phyloP scores from a whole-genome alignment of 1,140 invertebrate genomes.

The Apis cerana region DNA sequence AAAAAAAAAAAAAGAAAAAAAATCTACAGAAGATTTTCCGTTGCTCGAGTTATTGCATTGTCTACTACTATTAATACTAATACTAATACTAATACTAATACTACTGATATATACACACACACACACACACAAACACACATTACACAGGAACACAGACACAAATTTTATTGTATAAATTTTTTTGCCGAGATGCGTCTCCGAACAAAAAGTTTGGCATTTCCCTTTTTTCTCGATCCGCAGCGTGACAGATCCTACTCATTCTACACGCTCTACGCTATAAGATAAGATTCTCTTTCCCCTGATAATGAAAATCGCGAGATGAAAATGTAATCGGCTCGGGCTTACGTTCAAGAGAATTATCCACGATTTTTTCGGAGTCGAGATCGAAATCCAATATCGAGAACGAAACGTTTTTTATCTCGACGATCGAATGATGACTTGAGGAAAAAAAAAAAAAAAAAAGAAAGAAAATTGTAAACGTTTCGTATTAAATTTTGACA shows the following conservation, averaged over 20 bases:
- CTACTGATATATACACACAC: not conserved
- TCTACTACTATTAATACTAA: conserved; percentile 49
- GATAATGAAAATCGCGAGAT: no score
- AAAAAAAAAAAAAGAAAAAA: not conserved
- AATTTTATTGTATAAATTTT: conserved; percentile 76
- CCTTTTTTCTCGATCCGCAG: conserved; percentile 41
- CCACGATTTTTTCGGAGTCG: no score
- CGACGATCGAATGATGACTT: no score
- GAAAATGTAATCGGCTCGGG: no score
- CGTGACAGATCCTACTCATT: not conserved
- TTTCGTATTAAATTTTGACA: no score
- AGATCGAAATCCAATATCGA: no score
- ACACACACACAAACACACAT: not conserved
- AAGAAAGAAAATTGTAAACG: no score
- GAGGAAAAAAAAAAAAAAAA: no score
- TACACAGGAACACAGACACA: conserved; percentile 52
- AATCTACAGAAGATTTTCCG: conserved; percentile 67
- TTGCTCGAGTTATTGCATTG: conserved; percentile 74
- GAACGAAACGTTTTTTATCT: no score
- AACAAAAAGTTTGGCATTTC: conserved; percentile 61
- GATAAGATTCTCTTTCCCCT: not conserved
- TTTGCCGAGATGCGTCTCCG: conserved; percentile 65
- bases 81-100: not conserved
- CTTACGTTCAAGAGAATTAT: no score
- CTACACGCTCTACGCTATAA: not conserved